Evolutionary conservation across 2,888 invertebrate genomes (phyloP), one percentile per base, ranked within the genome.

Genomic region (Zhengitettix transpicula): DNA sequence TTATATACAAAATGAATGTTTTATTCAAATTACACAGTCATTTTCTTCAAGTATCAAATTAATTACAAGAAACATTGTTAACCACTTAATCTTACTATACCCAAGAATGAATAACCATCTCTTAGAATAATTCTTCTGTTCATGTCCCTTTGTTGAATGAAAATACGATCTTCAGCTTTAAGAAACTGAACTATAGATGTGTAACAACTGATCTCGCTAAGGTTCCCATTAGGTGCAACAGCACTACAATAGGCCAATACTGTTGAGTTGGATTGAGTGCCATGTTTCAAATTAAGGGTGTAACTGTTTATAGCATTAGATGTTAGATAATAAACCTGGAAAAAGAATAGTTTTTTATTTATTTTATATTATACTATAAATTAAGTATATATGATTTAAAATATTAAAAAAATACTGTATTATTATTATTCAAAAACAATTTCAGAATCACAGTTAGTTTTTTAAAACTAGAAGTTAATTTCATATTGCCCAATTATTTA

Each of bases 161-260:
- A 64, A 12, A 64, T 53, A 11, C 52, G 59, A 41, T 64, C 61
- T 41, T 47, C 52, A 15, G 58, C 57, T 42, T 57, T 58, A 14
- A 63, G 55, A 52, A 54, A 60, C 9, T 44, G 63, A 59, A 71
- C 68, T 41, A 70, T 64, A 59, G 69, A 69, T 1, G 72, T 72
- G 58, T 69, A 68, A 62, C 72, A 72, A 14, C 71, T 70, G 10
- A 71, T 68, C 64, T 71, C 72, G 40, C 69, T 65, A n/a, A 67
- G 66, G 12, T 68, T n/a, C 2, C 44, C 51, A 16, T 40, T 17
- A 15, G 42, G 16, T 7, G 62, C 55, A 57, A 52, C 60, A 8
- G 54, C 17, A 52, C 60, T 63, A 51, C 63, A 63, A 9, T 52
- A 40, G 12, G 63, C 62, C 40, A 63, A 7, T 0, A 55, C 42